Percentiles rank a stretch among this genome's conserved stretches.
Conservation (phyloP, 2,888 invertebrate genomes). For the Agrilus cyanescens region DNA sequence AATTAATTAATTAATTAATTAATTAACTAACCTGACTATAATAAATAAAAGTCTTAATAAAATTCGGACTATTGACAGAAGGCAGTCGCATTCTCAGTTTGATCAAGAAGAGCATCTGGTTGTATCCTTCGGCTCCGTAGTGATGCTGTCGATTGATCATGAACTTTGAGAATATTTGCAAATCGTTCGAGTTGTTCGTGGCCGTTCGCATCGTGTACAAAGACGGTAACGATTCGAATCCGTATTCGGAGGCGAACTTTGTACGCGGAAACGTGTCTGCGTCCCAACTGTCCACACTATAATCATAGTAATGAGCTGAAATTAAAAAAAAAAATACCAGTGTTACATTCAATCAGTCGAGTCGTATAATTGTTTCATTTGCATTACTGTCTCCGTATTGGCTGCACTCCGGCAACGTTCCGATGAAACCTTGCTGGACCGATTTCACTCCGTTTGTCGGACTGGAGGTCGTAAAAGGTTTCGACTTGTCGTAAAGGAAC, state of each 20-base stretch:
- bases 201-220: constrained; percentile 53
- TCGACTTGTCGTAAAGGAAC: constrained; percentile 44
- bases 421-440: constrained; percentile 63
- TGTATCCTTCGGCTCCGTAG: constrained; percentile 49
- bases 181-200: constrained; percentile 39
- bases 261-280: constrained; percentile 63
- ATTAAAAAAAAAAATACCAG: constrained; percentile 16
- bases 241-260: constrained; percentile 92
- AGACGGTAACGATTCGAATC: constrained; percentile 82
- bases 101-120: constrained; percentile 50
- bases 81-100: constrained; percentile 51
- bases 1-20: too few species aligned
- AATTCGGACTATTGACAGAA: constrained; percentile 35
- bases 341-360: too few species aligned
- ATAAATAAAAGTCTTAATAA: constrained; percentile 56
- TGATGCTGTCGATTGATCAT: constrained; percentile 80
- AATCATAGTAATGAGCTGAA: constrained; percentile 82
- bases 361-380: not conserved
- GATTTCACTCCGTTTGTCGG: constrained; percentile 78
- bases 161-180: constrained; percentile 45
- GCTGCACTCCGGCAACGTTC: constrained; percentile 62
- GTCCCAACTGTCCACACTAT: constrained; percentile 70
- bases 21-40: constrained; percentile 63
- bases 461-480: constrained; percentile 74
- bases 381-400: constrained; percentile 72